These are phyloP conservation scores for Leptopilina boulardi DNA, from an alignment of 1,140 invertebrate species.

Conservation along the genomic window DNA sequence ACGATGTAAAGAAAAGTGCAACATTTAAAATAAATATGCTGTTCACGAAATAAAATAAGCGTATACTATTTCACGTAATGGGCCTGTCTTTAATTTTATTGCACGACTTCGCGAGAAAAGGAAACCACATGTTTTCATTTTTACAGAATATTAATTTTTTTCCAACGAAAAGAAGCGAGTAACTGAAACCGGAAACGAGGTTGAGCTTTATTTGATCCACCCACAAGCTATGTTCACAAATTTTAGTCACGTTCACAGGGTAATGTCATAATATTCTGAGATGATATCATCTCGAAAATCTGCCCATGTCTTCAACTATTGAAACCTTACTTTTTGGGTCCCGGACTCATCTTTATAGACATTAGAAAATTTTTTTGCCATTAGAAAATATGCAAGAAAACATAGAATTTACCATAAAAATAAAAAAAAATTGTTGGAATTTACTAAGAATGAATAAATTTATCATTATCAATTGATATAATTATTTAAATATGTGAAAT, in stretches of 20 bases:
- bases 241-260: constrained; percentile 50
- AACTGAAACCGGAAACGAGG: constrained; percentile 50
- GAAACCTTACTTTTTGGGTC: constrained; percentile 48
- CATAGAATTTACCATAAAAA: too few species aligned
- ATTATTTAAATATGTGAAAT: too few species aligned
- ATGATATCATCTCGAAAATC: constrained; percentile 51
- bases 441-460: too few species aligned
- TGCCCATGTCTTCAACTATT: constrained; percentile 45
- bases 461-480: too few species aligned
- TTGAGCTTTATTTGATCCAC: constrained; percentile 40
- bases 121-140: constrained; percentile 7
- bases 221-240: constrained; percentile 49
- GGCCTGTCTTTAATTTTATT: background rate
- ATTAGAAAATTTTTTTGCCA: too few species aligned
- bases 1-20: too few species aligned
- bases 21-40: too few species aligned
- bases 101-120: background rate
- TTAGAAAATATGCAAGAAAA: too few species aligned
- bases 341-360: constrained; percentile 27
- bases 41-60: background rate
- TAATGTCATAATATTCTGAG: constrained; percentile 49
- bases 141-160: constrained; percentile 18
- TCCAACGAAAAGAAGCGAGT: constrained; percentile 6
- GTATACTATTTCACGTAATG: background rate
- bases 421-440: too few species aligned